phyloP scores from a whole-genome alignment of 2,797 vertebrate genomes.

The Neomorphus geoffroyi region DNA sequence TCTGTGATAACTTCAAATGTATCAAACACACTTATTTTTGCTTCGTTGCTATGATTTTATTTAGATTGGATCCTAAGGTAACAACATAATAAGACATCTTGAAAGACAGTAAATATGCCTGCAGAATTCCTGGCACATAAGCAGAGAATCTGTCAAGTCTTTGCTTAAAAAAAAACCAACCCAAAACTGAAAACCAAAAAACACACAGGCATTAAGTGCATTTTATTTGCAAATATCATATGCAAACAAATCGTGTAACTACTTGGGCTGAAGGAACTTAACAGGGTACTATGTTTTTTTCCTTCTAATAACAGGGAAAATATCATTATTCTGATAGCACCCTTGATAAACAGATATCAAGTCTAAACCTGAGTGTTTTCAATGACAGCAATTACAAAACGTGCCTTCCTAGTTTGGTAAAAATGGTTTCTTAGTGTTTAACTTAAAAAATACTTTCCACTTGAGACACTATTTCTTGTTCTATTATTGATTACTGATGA shows the following conservation, averaged over 20 bases:
- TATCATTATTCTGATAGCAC: constrained; percentile 7
- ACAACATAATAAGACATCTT: background rate
- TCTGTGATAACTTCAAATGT: background rate
- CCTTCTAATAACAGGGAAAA: constrained; percentile 34
- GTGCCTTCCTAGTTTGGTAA: background rate
- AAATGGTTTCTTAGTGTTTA: background rate
- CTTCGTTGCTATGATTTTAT: background rate
- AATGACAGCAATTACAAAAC: background rate
- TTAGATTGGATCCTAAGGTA: background rate
- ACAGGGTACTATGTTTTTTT: background rate
- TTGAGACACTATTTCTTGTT: background rate
- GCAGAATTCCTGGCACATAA: constrained; percentile 21
- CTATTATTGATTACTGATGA: constrained; percentile 27
- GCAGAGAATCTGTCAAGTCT: constrained; percentile 25
- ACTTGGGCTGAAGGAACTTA: constrained; percentile 19
- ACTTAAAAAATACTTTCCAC: constrained; percentile 3
- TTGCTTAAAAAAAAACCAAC: background rate
- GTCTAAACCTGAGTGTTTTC: constrained; percentile 8
- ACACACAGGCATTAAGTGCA: background rate
- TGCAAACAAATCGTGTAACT: constrained; percentile 12
- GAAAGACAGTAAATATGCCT: background rate
- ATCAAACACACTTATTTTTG: background rate
- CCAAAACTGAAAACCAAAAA: background rate
- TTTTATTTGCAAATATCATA: constrained; percentile 31
- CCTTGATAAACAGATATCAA: constrained; percentile 12